These are phyloP conservation scores for Noctua comes DNA, from an alignment of 2,888 invertebrate species.

Conservation along the genomic window DNA sequence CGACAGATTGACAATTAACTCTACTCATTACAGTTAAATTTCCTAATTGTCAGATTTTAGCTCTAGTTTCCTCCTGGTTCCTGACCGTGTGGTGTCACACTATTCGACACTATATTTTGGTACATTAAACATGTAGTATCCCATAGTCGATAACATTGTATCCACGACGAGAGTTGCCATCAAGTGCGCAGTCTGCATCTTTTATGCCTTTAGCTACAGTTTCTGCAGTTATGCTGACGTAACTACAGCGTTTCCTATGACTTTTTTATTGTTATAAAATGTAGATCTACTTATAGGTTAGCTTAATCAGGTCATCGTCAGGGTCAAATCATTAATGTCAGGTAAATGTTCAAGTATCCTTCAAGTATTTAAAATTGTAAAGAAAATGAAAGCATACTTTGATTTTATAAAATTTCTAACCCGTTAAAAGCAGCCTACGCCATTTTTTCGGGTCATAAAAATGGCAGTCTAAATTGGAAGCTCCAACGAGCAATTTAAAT, in stretches of 20 bases:
- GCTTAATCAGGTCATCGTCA: background rate
- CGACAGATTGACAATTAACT: background rate
- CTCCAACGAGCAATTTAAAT: constrained; percentile 84
- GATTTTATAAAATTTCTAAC: constrained; percentile 15
- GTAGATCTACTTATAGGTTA: too few species aligned
- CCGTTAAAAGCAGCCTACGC: constrained; percentile 12
- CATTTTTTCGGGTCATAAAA: constrained; percentile 60
- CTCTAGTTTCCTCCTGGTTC: background rate
- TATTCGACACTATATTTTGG: background rate
- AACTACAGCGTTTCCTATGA: background rate
- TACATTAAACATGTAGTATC: background rate
- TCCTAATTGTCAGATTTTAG: background rate
- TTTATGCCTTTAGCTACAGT: constrained; percentile 43
- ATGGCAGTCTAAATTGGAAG: constrained; percentile 71
- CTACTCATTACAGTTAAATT: background rate
- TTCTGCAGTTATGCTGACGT: constrained; percentile 31
- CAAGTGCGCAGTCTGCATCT: constrained; percentile 40
- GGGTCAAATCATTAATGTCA: background rate
- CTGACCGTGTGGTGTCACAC: too few species aligned
- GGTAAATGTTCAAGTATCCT: background rate
- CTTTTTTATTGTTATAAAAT: constrained; percentile 7
- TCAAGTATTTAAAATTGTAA: background rate
- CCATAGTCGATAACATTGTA: constrained; percentile 24
- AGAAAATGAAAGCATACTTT: constrained; percentile 4
- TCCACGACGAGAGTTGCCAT: constrained; percentile 15